Evolutionary conservation across 1,140 invertebrate species (phyloP).

Genomic region (Ips typographus): DNA sequence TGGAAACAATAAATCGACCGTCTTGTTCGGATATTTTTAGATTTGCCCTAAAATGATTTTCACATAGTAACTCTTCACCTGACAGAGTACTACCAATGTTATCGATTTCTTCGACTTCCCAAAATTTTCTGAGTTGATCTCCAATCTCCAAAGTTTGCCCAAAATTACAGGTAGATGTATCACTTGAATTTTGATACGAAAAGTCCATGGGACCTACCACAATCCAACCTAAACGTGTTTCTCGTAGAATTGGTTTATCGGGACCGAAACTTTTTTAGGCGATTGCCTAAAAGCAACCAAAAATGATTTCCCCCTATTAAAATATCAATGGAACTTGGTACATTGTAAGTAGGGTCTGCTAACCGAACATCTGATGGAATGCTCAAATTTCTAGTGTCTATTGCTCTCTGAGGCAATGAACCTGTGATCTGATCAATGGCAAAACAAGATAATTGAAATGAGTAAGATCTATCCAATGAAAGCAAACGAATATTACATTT

Average conservation of each 20-base stretch:
- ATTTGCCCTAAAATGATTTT: conserved; percentile 6
- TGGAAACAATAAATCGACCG: conserved; percentile 16
- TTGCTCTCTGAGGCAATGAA: not conserved
- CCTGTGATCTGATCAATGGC: too few species aligned
- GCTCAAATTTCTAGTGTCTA: conserved; percentile 41
- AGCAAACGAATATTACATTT: too few species aligned
- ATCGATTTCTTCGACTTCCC: conserved; percentile 8
- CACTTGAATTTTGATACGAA: not conserved
- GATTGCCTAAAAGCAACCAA: too few species aligned
- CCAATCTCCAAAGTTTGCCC: not conserved
- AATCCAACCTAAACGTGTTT: conserved; percentile 4
- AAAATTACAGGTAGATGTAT: not conserved
- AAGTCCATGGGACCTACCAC: not conserved
- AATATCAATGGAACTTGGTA: too few species aligned
- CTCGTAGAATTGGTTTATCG: not conserved
- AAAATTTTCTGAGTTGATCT: conserved; percentile 15
- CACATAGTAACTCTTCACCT: conserved; percentile 6
- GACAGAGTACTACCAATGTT: conserved; percentile 24
- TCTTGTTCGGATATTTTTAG: not conserved
- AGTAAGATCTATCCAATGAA: too few species aligned
- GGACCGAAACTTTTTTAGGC: not conserved
- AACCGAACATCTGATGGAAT: too few species aligned
- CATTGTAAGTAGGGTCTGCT: too few species aligned
- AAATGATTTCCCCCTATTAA: too few species aligned
- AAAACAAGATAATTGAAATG: too few species aligned